phyloP scores from a whole-genome alignment of 1,140 invertebrate genomes.

The Sipha flava region DNA sequence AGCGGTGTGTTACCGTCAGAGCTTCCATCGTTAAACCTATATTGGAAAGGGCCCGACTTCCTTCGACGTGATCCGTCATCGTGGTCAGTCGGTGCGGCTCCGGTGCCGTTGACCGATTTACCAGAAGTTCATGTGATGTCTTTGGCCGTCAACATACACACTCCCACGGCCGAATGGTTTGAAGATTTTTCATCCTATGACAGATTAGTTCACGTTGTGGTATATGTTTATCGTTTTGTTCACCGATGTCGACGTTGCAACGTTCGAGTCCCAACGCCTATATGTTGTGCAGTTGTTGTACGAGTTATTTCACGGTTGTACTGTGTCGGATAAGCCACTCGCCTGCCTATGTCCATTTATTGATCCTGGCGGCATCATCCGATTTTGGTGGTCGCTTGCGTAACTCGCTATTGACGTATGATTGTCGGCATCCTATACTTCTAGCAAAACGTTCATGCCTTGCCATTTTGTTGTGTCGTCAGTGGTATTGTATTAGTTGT shows the following conservation, averaged over 20 bases:
- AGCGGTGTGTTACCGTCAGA: slow-evolving; percentile 40
- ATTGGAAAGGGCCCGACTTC: slow-evolving; percentile 35
- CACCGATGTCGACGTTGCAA: not conserved
- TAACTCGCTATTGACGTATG: slow-evolving; percentile 37
- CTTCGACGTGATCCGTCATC: not conserved
- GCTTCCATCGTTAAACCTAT: slow-evolving; percentile 33
- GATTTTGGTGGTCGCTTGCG: slow-evolving; percentile 44
- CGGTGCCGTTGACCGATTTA: not conserved
- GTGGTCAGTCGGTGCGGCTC: not conserved
- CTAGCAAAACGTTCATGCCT: slow-evolving; percentile 37
- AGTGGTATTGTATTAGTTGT: slow-evolving; percentile 35
- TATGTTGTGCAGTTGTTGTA: too few species aligned
- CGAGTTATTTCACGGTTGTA: too few species aligned
- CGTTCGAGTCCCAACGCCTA: too few species aligned
- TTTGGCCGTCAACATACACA: not conserved
- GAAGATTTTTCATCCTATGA: not conserved
- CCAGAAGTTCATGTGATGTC: not conserved
- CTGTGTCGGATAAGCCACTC: too few species aligned
- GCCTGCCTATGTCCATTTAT: slow-evolving; percentile 42
- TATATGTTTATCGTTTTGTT: not conserved
- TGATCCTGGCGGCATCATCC: slow-evolving; percentile 40
- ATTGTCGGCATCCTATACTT: slow-evolving; percentile 42
- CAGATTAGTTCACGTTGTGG: not conserved
- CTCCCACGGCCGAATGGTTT: not conserved
- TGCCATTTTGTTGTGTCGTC: slow-evolving; percentile 35